Base-by-base conservation (phyloP, 2,113 vertebrate species). In the Paratilapia polleni region DNA sequence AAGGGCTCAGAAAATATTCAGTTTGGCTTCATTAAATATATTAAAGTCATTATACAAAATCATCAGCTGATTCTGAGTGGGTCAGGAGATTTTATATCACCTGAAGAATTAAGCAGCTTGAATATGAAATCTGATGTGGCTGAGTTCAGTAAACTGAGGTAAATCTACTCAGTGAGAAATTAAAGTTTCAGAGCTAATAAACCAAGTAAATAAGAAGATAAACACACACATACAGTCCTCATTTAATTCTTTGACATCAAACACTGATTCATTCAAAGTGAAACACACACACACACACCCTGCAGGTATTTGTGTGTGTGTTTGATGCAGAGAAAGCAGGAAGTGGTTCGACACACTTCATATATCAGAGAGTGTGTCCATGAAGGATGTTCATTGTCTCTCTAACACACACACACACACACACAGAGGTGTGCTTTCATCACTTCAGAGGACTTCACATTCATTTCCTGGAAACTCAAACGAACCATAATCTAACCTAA, bases 341-440 rank as follows among this genome's bases (percentile, higher is more conserved):
- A 70, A 70, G 41, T 49, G 64, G 22, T 70, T 70, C 22, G 64
- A 49, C 64, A 70, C 64, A 68, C 64, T 68, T 68, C 64, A 68
- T 49, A 68, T 68, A 68, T 68, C 64, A 68, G 64, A 68, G 64
- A 47, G 64, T 0, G 38, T 68, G 64, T 68, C 64, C 64, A 49
- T 68, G 22, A 68, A 12, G 38, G 64, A 49, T 68, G 41, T 8
- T 26, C 41, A 47, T 68, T 49, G 41, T 68, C 8, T 47, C 64
- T 47, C 47, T 22, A 47, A 8, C 61, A 63, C 11, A 14, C 4
- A 41, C 20, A 34, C 28, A 34, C 59, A 6, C 26, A 31, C 4
- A 34, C 31, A 54, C 49, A 52, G 17, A 52, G 19, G 20, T 19
- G 9, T 38, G 62, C 38, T 64, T 13, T 41, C 62, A 64, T 2